These are phyloP conservation scores for Etheostoma perlongum DNA, from an alignment of 2,797 vertebrate genomes.

Conservation along the genomic window DNA sequence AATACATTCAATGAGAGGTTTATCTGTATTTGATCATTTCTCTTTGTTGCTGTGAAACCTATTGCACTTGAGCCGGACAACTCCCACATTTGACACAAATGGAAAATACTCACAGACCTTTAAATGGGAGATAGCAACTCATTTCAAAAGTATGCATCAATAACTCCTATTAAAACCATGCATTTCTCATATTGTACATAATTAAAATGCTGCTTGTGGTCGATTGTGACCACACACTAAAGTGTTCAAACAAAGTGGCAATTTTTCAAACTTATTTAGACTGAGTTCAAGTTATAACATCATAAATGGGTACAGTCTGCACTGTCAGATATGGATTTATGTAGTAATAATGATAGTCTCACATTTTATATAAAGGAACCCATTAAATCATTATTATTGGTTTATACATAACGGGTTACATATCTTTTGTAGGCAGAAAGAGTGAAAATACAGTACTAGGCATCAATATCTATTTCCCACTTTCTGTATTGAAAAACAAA, in stretches of 20 bases:
- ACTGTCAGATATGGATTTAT: neutral
- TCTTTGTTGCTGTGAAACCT: neutral
- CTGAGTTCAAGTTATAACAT: neutral
- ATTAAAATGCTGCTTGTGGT: slow-evolving; percentile 7
- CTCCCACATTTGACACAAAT: neutral
- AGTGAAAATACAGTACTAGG: neutral
- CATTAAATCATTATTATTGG: neutral
- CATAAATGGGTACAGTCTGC: neutral
- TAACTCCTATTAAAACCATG: neutral
- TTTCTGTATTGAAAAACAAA: slow-evolving; percentile 1
- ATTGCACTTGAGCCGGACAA: neutral
- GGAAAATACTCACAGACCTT: neutral
- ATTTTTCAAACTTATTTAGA: slow-evolving; percentile 6
- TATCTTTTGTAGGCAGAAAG: neutral
- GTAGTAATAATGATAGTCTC: neutral
- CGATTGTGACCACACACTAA: slow-evolving; percentile 9
- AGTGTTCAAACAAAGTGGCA: slow-evolving; percentile 9
- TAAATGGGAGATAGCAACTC: neutral
- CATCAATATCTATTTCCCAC: too few relatives aligned
- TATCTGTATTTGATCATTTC: neutral
- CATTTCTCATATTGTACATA: neutral
- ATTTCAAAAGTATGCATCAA: neutral
- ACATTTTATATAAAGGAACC: too few relatives aligned
- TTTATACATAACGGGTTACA: neutral
- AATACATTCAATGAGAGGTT: neutral